phyloP scores from a whole-genome alignment of 2,113 vertebrate genomes.

The Notothenia coriiceps region DNA sequence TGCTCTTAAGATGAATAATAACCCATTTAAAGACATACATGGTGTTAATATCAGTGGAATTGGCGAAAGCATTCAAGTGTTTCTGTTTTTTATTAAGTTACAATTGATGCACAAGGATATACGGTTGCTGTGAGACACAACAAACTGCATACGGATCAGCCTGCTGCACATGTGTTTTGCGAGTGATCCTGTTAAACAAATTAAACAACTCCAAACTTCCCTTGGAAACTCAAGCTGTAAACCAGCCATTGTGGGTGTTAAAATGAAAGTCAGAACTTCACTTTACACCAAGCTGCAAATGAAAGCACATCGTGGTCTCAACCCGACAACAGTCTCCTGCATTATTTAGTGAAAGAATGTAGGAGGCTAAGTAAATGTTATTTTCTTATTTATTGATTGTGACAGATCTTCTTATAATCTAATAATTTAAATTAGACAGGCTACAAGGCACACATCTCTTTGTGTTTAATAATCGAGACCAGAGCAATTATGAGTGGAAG shows the following conservation, averaged over 20 bases:
- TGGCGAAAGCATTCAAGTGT: not conserved
- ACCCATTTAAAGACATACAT: not conserved
- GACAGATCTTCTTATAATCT: not conserved
- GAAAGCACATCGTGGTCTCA: not conserved
- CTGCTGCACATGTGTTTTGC: not conserved
- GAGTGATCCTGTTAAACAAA: not conserved
- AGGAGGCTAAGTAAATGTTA: not conserved
- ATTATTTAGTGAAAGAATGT: not conserved
- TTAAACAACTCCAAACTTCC: not conserved
- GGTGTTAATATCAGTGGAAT: not conserved
- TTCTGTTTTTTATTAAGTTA: not conserved
- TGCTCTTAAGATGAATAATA: not conserved
- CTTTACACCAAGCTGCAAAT: conserved; percentile 7
- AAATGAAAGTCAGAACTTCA: not conserved
- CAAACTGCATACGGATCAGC: not conserved
- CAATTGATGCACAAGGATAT: not conserved
- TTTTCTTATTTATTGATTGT: not conserved
- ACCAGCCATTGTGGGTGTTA: not conserved
- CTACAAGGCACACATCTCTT: not conserved
- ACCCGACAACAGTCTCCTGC: not conserved
- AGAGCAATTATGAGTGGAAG: conserved; percentile 33
- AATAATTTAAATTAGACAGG: not conserved
- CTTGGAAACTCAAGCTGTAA: not conserved
- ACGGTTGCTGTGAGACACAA: not conserved
- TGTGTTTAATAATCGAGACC: conserved; percentile 20